These are phyloP conservation scores for Tridacna gigas DNA, from an alignment of 2,888 invertebrate species.

Conservation along the genomic window DNA sequence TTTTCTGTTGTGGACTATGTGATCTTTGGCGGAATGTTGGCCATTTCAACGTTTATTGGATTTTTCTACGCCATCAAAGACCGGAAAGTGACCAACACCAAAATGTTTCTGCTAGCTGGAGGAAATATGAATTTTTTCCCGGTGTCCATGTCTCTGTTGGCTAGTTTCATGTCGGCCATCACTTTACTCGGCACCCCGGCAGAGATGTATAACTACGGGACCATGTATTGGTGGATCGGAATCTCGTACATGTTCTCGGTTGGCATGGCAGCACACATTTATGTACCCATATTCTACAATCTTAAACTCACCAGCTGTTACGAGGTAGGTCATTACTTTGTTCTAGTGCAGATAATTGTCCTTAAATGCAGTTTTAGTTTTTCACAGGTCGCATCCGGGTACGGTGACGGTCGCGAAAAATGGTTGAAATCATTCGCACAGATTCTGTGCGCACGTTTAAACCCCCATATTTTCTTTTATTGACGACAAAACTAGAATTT, in stretches of 20 bases:
- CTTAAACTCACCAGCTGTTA: constrained; percentile 76
- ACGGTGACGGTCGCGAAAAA: too few relatives aligned
- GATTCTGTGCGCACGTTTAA: too few relatives aligned
- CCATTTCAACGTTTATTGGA: constrained; percentile 79
- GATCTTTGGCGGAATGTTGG: constrained; percentile 74
- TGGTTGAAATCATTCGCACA: too few relatives aligned
- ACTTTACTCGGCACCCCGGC: constrained; percentile 81
- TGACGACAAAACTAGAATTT: too few relatives aligned
- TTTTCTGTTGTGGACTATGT: constrained; percentile 77
- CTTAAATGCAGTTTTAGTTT: too few relatives aligned
- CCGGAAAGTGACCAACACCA: constrained; percentile 72
- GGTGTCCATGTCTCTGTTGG: constrained; percentile 76
- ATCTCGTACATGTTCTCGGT: constrained; percentile 79
- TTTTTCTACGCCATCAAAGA: constrained; percentile 80
- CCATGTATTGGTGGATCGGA: constrained; percentile 78
- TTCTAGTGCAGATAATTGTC: too few relatives aligned
- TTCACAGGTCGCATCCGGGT: too few relatives aligned
- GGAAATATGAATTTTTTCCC: constrained; percentile 79
- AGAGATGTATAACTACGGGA: constrained; percentile 81
- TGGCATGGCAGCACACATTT: constrained; percentile 74
- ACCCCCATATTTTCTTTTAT: too few relatives aligned
- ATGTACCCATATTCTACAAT: constrained; percentile 76
- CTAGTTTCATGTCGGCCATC: constrained; percentile 80
- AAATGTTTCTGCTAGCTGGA: constrained; percentile 80
- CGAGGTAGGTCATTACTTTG: constrained; percentile 68